Conservation (phyloP, 2,888 invertebrate genomes). For the Amphipoea lucens region DNA sequence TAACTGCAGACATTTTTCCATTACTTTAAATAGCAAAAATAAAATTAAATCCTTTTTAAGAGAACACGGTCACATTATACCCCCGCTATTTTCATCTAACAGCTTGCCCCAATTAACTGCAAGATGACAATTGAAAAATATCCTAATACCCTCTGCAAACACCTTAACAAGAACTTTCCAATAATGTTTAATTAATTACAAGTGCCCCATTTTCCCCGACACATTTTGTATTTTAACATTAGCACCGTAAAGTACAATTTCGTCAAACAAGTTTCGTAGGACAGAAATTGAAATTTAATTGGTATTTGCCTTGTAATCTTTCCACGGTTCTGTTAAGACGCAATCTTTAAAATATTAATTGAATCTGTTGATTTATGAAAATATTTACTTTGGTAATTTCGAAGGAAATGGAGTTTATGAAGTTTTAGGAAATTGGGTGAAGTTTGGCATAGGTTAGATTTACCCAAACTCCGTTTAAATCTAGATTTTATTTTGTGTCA, state of each 20-base stretch:
- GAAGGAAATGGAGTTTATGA: constrained; percentile 3
- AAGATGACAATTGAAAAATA: constrained; percentile 45
- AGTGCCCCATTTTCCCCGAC: constrained; percentile 21
- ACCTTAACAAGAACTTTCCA: constrained; percentile 52
- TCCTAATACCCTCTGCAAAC: constrained; percentile 46
- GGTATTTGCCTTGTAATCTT: constrained; percentile 63
- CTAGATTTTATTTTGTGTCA: background rate
- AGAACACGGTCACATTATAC: background rate
- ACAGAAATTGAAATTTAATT: constrained; percentile 64
- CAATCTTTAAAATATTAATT: constrained; percentile 62
- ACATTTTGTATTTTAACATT: constrained; percentile 44
- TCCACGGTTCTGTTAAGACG: constrained; percentile 39
- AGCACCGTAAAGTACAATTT: constrained; percentile 41
- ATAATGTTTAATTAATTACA: constrained; percentile 63
- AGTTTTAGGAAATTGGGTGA: constrained; percentile 3
- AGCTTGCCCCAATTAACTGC: constrained; percentile 5
- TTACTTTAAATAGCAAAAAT: background rate
- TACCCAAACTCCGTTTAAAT: too few relatives aligned
- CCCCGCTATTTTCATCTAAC: background rate
- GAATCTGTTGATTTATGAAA: constrained; percentile 54
- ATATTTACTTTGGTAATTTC: constrained; percentile 47
- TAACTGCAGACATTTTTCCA: background rate
- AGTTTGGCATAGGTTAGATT: background rate
- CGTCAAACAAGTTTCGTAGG: constrained; percentile 20
- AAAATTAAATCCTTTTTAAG: background rate